A percentile compares a stretch with the other conserved stretches of the same genome.
These are phyloP conservation scores for Drosophila planitibia DNA, from an alignment of 2,888 invertebrate genomes.

Conservation along the genomic window DNA sequence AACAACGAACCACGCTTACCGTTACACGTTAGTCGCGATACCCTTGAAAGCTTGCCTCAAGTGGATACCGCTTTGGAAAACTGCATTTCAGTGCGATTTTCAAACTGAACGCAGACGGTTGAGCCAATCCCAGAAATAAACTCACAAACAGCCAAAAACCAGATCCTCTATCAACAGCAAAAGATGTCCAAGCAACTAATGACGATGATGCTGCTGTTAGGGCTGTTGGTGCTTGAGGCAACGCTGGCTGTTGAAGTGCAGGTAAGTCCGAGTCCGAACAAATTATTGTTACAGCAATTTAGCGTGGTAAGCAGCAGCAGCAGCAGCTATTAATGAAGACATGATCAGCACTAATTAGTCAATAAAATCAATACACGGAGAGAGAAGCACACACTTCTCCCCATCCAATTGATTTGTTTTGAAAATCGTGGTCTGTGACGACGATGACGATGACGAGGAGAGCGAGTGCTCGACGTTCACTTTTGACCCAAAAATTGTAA, in stretches of 20 bases:
- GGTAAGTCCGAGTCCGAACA: conserved; percentile 65
- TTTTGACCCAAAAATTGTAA: conserved; percentile 85
- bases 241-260: conserved; percentile 71
- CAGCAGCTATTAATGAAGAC: conserved; percentile 6
- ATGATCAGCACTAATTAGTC: conserved; percentile 38
- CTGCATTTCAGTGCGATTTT: conserved; percentile 75
- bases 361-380: conserved; percentile 17
- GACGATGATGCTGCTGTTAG: conserved; percentile 22
- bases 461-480: conserved; percentile 77
- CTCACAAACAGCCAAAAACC: background rate
- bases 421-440: conserved; percentile 25
- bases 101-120: conserved; percentile 67
- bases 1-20: conserved; percentile 38
- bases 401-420: conserved; percentile 37
- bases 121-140: conserved; percentile 28
- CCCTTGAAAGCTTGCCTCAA: conserved; percentile 77
- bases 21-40: conserved; percentile 50
- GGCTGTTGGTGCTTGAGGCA: conserved; percentile 44
- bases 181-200: conserved; percentile 28
- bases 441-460: conserved; percentile 20
- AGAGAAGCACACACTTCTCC: conserved; percentile 31
- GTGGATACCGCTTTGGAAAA: conserved; percentile 63
- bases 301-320: conserved; percentile 9
- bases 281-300: conserved; percentile 22
- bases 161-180: conserved; percentile 9